These are phyloP conservation scores for Mesitornis unicolor DNA, from an alignment of 2,113 vertebrate genomes.

Conservation along the genomic window DNA sequence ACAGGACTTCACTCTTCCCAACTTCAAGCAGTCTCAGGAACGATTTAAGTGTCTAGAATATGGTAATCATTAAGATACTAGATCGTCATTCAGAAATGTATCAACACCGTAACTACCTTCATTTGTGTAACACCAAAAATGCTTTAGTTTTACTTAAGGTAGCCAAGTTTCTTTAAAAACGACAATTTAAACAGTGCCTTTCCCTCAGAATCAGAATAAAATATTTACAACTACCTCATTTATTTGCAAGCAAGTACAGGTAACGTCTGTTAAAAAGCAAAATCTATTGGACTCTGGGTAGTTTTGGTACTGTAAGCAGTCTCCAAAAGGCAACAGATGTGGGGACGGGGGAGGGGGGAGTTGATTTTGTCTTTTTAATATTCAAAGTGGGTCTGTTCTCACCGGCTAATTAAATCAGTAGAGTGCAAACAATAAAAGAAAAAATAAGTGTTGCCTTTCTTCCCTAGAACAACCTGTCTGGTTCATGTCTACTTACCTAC, in stretches of 20 bases:
- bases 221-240: not conserved
- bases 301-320: not conserved
- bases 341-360: not conserved
- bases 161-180: not conserved
- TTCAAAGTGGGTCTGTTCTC: conserved; percentile 54
- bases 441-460: conserved; percentile 44
- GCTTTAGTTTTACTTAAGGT: not conserved
- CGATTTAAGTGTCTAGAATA: not conserved
- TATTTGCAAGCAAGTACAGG: not conserved
- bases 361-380: conserved; percentile 56
- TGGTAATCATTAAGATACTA: not conserved
- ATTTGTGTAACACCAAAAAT: not conserved
- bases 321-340: conserved; percentile 54
- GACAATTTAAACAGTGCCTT: not conserved
- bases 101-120: not conserved
- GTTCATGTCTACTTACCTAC: not conserved
- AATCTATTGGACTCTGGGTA: not conserved
- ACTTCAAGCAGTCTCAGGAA: not conserved
- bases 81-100: conserved; percentile 7
- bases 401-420: conserved; percentile 60
- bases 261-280: not conserved
- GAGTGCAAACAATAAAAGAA: conserved; percentile 57
- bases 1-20: not conserved
- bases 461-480: not conserved
- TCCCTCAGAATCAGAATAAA: not conserved